Evolutionary conservation across 2,888 invertebrate species (phyloP).

Genomic region (Meiosimyza platycephala): DNA sequence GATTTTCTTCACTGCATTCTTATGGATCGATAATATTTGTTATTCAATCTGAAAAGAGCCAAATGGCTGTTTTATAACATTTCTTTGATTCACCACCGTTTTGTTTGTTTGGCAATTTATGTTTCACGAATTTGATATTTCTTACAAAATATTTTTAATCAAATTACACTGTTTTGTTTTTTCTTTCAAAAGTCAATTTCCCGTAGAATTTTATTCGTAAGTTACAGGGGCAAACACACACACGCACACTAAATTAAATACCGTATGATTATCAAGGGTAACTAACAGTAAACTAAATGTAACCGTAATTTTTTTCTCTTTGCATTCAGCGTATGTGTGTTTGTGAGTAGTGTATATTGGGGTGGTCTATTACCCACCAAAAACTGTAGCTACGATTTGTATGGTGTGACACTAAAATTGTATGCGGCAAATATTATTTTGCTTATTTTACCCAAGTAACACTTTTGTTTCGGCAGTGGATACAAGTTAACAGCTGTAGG

Average conservation of each 20-base stretch:
- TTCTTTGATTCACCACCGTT: neutral
- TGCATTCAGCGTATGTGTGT: neutral
- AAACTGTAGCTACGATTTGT: constrained; percentile 5
- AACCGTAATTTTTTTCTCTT: neutral
- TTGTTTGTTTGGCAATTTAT: neutral
- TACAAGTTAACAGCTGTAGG: constrained; percentile 54
- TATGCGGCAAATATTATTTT: constrained; percentile 36
- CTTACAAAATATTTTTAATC: neutral
- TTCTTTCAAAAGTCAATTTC: neutral
- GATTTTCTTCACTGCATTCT: neutral
- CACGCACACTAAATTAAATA: neutral
- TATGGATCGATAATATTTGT: constrained; percentile 26
- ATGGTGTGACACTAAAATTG: constrained; percentile 12
- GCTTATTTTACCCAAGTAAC: neutral
- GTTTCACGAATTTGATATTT: neutral
- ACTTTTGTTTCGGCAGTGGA: constrained; percentile 12
- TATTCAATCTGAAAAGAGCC: constrained; percentile 18
- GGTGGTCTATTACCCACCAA: no score
- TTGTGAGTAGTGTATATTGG: neutral
- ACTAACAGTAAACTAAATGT: neutral
- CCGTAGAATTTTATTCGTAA: neutral
- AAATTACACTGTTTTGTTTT: neutral
- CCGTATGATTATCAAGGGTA: constrained; percentile 30
- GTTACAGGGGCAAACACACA: neutral
- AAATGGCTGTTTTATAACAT: neutral